Base-by-base conservation (phyloP, 2,797 vertebrate genomes). In the Anguilla obscura region DNA sequence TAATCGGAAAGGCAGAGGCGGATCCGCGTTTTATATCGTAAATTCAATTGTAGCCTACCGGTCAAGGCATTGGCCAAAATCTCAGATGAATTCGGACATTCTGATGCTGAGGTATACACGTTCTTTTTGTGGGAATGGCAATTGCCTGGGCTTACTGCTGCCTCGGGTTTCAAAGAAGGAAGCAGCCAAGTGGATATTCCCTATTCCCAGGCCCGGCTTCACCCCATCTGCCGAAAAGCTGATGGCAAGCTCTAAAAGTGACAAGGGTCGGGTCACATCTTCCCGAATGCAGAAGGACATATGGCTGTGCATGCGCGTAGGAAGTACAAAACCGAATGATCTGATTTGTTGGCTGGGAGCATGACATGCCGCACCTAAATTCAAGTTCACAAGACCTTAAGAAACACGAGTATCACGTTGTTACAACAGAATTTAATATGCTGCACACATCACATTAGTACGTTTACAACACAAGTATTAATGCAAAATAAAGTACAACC, bases 241-340 rank as follows among this genome's bases (percentile, higher is more conserved):
- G 80, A 21, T 52, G 48, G 80, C 48, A 83, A n/a, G 16, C n/a
- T 83, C 80, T 83, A 52, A 83, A 83, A 1, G 40, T 83, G 80
- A 83, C 80, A 48, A n/a, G 5, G 48, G n/a, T 80, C 48, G 79
- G 40, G 79, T 83, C 40, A 83, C 48, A 52, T 83, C 40, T 21
- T 48, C 16, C 21, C 79, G 48, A 33, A 83, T 24, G 24, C 36
- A 83, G 36, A 45, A 50, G 79, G 48, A 50, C 79, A 83, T 40
- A 83, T 83, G 79, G 45, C 82, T 27, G 12, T 14, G 52, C 82
- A 84, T 56, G 48, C 24, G 9, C n/a, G 30, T 21, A 56, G 9
- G 82, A 48, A 45, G 24, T 21, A 52, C 18, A 21, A 79, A 36
- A 79, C 16, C 3, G 36, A 79, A 4, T 45, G 36, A 79, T 79